These are phyloP conservation scores for Myotis planiceps DNA, from an alignment of 2,797 vertebrate species.

Conservation along the genomic window DNA sequence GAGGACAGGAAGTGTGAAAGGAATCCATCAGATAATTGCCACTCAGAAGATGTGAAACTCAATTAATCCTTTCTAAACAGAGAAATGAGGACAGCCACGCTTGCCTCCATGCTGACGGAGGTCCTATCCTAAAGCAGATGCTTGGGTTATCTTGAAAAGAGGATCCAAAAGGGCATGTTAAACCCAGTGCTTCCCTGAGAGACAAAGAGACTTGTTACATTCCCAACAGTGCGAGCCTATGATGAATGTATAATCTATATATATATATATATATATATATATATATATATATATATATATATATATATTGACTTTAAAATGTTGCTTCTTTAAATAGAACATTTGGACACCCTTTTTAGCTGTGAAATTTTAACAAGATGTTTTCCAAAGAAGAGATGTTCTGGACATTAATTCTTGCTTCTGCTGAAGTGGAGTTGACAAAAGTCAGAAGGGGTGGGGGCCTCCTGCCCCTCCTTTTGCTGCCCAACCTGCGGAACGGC, in stretches of 20 bases:
- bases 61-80: constrained; percentile 60
- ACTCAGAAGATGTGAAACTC: constrained; percentile 58
- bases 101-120: constrained; percentile 61
- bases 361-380: constrained; percentile 71
- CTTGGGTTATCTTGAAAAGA: constrained; percentile 8
- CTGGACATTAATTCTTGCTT: constrained; percentile 57
- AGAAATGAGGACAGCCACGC: not conserved
- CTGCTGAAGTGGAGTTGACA: constrained; percentile 54
- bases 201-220: not conserved
- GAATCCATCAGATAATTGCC: constrained; percentile 27
- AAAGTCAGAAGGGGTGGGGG: constrained; percentile 66
- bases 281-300: not conserved
- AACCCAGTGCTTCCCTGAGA: not conserved
- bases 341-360: constrained; percentile 43
- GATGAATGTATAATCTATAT: not conserved
- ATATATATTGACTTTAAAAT: not conserved
- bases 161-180: not conserved
- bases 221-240: not conserved
- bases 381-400: constrained; percentile 62
- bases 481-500: constrained; percentile 39
- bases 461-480: constrained; percentile 11
- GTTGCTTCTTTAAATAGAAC: constrained; percentile 16
- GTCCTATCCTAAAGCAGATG: constrained; percentile 58
- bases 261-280: not conserved
- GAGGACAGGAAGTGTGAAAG: not conserved